A percentile compares a stretch with the other conserved stretches of the same genome.
These are phyloP conservation scores for Periplaneta americana DNA, from an alignment of 1,140 invertebrate species.

Conservation along the genomic window DNA sequence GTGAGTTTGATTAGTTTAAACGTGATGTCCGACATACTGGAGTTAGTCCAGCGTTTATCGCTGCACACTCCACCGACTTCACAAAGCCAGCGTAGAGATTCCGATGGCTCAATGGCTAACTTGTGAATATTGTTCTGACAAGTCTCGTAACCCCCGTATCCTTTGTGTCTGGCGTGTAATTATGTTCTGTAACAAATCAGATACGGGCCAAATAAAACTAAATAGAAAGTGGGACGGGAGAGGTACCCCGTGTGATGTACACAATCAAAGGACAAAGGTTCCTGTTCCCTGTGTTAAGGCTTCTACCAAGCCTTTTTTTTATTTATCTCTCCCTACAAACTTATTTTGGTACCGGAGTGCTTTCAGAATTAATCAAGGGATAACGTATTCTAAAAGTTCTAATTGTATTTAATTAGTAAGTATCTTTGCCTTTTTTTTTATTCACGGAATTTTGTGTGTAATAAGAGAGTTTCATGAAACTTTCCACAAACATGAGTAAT, in stretches of 20 bases:
- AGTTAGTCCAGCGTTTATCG: not conserved
- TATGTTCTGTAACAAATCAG: not conserved
- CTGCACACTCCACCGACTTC: not conserved
- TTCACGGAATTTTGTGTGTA: too few relatives aligned
- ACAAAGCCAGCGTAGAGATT: not conserved
- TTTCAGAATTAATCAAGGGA: not conserved
- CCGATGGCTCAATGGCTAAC: not conserved
- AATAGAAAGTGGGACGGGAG: not conserved
- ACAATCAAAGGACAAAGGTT: not conserved
- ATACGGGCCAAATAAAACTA: not conserved
- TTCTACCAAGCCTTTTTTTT: not conserved
- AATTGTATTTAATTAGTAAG: not conserved
- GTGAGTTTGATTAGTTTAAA: not conserved
- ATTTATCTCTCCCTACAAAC: too few relatives aligned
- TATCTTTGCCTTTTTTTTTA: too few relatives aligned
- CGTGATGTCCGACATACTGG: not conserved
- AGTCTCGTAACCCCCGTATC: not conserved
- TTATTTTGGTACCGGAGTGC: not conserved
- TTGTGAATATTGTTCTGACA: not conserved
- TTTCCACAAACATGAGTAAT: too few relatives aligned
- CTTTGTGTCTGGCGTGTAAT: not conserved
- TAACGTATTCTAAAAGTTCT: not conserved
- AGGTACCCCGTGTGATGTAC: not conserved
- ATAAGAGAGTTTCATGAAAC: too few relatives aligned
- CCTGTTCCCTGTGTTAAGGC: not conserved